phyloP scores from a whole-genome alignment of 2,797 vertebrate species.

The Taenioides sp. region DNA sequence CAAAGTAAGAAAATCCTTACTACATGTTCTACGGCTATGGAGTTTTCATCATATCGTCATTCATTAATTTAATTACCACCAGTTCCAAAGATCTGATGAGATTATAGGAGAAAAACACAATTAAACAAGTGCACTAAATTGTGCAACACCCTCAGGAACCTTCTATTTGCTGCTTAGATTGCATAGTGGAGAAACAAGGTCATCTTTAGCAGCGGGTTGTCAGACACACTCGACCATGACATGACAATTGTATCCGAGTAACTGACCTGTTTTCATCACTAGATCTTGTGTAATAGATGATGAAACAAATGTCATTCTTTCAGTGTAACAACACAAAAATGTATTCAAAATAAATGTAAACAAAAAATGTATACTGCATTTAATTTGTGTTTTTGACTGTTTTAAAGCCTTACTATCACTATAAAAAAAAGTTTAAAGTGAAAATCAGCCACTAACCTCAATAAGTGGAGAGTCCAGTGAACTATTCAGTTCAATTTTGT shows the following conservation, averaged over 20 bases:
- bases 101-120: too few relatives aligned
- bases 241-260: background rate
- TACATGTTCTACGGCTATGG: background rate
- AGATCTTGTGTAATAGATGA: background rate
- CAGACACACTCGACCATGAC: background rate
- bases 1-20: slow-evolving; percentile 22
- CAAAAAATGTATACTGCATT: background rate
- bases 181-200: background rate
- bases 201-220: background rate
- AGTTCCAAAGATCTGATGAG: background rate
- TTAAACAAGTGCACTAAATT: background rate
- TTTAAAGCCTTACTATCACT: background rate
- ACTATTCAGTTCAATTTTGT: background rate
- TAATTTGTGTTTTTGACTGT: background rate
- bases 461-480: background rate
- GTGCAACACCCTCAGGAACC: too few relatives aligned
- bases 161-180: too few relatives aligned
- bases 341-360: background rate
- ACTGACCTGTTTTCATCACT: background rate
- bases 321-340: background rate
- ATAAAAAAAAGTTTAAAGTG: background rate
- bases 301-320: background rate
- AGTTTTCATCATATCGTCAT: background rate
- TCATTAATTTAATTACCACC: background rate
- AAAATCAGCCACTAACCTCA: background rate